Evolutionary conservation across 2,888 invertebrate genomes (phyloP), one percentile per base, ranked within the genome.

Genomic region (Disparrhopalites patrizii): DNA sequence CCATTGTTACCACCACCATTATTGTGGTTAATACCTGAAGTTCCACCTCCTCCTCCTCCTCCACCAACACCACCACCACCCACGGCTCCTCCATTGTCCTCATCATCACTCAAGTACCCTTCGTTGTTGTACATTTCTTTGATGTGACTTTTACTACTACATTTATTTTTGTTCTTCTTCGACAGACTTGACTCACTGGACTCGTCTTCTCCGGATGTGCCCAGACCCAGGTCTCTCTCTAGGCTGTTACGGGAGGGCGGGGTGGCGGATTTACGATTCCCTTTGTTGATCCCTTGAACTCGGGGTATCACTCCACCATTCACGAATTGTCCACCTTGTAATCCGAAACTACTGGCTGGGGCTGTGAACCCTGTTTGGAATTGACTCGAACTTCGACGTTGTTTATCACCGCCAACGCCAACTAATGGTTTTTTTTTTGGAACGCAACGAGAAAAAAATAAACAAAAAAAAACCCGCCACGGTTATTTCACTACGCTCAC

Each of bases 121-220:
- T 76, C 76, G 65, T 78, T 78, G 60, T 74, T 76, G 73, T 87
- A 88, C 20, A 87, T 80, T 77, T 88, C 87, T 72, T 86, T 80
- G 68, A 86, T 83, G 58, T 18, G 83, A 52, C 68, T 72, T 65
- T 18, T 83, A 33, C 69, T 70, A 56, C 69, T 67, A n/a, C n/a
- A n/a, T 50, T 75, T 72, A 18, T 67, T 58, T 20, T 71, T 72
- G 54, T 74, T 73, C 66, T 75, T 76, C 76, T 87, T 87, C 76
- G 87, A 88, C 0, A 89, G 87, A 73, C 89, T 88, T 71, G 87
- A 87, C 78, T 91, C 90, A 70, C 89, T 90, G 0, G 90, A 90
- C 75, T 91, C 90, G 77, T 78, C 78, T 67, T 91, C 91, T 15
- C 90, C 90, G 0, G 90, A 90, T 1, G 91, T 91, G 28, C 91